Evolutionary conservation across 2,797 vertebrate species (phyloP).

Genomic region (Aeoliscus strigatus): DNA sequence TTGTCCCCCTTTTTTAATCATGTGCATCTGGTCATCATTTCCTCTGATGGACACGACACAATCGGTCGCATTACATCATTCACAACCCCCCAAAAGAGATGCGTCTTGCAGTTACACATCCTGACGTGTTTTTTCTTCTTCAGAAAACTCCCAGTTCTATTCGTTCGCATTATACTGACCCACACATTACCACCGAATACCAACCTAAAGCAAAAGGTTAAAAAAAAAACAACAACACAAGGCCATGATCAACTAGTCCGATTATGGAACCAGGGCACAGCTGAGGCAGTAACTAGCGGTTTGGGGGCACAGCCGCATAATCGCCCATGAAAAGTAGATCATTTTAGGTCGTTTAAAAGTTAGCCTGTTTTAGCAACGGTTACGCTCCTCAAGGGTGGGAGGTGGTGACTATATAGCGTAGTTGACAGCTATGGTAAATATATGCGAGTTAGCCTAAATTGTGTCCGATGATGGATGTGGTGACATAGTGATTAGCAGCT

Average conservation of each 20-base stretch:
- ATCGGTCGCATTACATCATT: neutral
- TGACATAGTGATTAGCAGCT: slow-evolving; percentile 51
- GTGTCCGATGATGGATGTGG: slow-evolving; percentile 57
- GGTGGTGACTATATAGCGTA: rapidly evolving
- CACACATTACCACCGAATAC: neutral
- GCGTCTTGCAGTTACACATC: slow-evolving; percentile 10
- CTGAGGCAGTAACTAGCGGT: slow-evolving; percentile 23
- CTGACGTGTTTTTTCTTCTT: too few relatives aligned
- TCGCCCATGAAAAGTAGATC: neutral
- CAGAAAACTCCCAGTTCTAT: too few relatives aligned
- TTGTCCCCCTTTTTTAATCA: neutral
- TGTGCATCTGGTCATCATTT: neutral
- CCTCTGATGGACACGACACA: neutral
- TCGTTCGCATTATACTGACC: neutral
- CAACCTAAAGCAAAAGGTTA: neutral
- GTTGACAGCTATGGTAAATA: neutral
- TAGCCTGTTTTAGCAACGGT: neutral
- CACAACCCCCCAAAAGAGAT: neutral
- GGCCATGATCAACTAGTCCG: slow-evolving; percentile 20
- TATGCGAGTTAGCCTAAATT: slow-evolving; percentile 5
- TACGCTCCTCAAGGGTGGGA: neutral
- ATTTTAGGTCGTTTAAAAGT: rapidly evolving
- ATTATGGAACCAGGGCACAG: slow-evolving; percentile 23
- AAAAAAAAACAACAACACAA: slow-evolving; percentile 5
- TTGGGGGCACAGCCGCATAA: slow-evolving; percentile 24